Percentiles rank a stretch among this genome's conserved stretches.
Evolutionary conservation across 2,888 invertebrate species (phyloP).

Genomic region (Leptothorax acervorum): DNA sequence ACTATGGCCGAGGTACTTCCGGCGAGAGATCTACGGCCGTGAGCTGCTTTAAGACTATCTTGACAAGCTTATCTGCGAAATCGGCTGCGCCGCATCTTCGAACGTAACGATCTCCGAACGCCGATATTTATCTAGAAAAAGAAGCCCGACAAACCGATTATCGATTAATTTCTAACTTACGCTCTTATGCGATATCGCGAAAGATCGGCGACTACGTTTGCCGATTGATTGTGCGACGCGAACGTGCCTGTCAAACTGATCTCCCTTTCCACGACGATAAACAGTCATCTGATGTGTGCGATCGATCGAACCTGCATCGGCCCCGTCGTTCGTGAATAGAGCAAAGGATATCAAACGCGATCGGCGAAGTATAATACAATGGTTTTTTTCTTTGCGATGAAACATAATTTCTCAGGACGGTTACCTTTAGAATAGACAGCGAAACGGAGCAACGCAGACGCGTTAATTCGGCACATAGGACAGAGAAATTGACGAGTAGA

Average conservation of each 20-base stretch:
- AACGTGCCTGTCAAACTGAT: conserved; percentile 54
- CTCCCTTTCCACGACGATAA: not conserved
- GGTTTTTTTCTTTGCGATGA: conserved; percentile 32
- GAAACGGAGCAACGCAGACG: conserved; percentile 52
- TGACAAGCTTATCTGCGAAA: conserved; percentile 37
- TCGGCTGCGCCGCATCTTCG: not conserved
- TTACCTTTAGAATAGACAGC: conserved; percentile 67
- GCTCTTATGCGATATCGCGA: conserved; percentile 47
- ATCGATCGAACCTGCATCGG: conserved; percentile 36
- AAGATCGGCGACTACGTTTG: conserved; percentile 53
- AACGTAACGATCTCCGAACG: conserved; percentile 7
- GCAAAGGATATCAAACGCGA: conserved; percentile 14
- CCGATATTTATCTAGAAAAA: conserved; percentile 10
- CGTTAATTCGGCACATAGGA: conserved; percentile 58
- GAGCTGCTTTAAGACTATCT: conserved; percentile 46
- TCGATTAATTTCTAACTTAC: conserved; percentile 45
- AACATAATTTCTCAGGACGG: conserved; percentile 66
- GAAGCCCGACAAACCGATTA: conserved; percentile 18
- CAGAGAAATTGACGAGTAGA: conserved; percentile 69
- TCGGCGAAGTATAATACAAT: conserved; percentile 14
- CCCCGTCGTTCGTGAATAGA: conserved; percentile 4
- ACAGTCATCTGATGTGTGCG: not conserved
- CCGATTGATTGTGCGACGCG: conserved; percentile 73
- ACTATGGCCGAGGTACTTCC: conserved; percentile 36
- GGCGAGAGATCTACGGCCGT: conserved; percentile 57